Conservation (phyloP, 1,140 invertebrate genomes). For the Meloidogyne chitwoodi region DNA sequence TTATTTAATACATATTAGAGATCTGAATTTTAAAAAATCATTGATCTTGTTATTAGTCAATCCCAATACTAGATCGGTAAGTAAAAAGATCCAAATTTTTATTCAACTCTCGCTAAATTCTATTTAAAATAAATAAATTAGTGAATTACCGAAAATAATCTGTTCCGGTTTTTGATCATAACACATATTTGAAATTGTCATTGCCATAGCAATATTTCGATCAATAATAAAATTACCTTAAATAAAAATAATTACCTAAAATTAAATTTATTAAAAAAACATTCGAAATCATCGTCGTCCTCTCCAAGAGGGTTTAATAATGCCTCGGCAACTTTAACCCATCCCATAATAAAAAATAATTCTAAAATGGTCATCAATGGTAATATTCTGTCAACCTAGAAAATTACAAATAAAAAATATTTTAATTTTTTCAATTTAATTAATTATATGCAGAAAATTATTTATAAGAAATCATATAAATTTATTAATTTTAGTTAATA, state of each 20-base stretch:
- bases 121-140: too few relatives aligned
- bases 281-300: conserved; percentile 40
- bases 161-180: conserved; percentile 12
- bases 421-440: too few relatives aligned
- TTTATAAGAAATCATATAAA: too few relatives aligned
- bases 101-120: too few relatives aligned
- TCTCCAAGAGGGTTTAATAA: conserved; percentile 27
- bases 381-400: conserved; percentile 40
- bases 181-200: conserved; percentile 32
- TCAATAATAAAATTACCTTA: conserved; percentile 34
- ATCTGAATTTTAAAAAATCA: too few relatives aligned
- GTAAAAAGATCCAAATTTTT: too few relatives aligned
- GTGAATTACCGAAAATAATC: background rate
- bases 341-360: conserved; percentile 46
- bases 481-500: too few relatives aligned
- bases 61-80: too few relatives aligned
- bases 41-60: too few relatives aligned
- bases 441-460: too few relatives aligned
- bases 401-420: too few relatives aligned
- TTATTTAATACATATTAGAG: too few relatives aligned
- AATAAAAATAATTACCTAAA: background rate
- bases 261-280: conserved; percentile 16
- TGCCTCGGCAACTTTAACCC: conserved; percentile 38
- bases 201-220: conserved; percentile 23
- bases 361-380: conserved; percentile 48